Evolutionary conservation across 1,140 invertebrate genomes (phyloP).

Genomic region (Aricia agestis): DNA sequence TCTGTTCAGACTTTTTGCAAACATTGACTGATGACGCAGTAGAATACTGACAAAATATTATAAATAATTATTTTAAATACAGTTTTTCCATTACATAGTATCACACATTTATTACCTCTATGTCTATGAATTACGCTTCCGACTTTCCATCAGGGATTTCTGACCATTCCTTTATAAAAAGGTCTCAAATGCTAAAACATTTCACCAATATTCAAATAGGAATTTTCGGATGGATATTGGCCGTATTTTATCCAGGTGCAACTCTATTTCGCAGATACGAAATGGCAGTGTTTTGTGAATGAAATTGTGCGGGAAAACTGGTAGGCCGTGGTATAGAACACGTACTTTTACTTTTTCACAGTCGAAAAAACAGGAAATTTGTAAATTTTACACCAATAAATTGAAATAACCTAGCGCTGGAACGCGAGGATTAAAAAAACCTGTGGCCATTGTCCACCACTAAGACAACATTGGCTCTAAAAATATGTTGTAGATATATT

Average conservation of each 20-base stretch:
- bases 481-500: too few species aligned
- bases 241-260: neutral
- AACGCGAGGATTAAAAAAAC: too few species aligned
- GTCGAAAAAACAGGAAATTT: neutral
- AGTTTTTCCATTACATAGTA: neutral
- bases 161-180: neutral
- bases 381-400: neutral
- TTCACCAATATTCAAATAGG: constrained; percentile 3
- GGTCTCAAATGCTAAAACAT: constrained; percentile 1
- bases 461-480: too few species aligned
- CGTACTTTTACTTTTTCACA: neutral
- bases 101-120: too few species aligned
- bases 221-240: neutral
- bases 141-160: neutral
- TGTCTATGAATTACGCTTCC: too few species aligned
- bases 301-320: neutral
- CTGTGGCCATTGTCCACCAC: too few species aligned
- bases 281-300: constrained; percentile 3
- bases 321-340: neutral
- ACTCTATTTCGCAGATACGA: constrained; percentile 2
- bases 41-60: too few species aligned
- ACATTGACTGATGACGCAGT: too few species aligned
- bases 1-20: too few species aligned
- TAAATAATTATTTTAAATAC: neutral
- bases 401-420: too few species aligned